A percentile compares a stretch with the other conserved stretches of the same genome.
Conservation (phyloP, 2,888 invertebrate species). For the Electrophaes corylata region DNA sequence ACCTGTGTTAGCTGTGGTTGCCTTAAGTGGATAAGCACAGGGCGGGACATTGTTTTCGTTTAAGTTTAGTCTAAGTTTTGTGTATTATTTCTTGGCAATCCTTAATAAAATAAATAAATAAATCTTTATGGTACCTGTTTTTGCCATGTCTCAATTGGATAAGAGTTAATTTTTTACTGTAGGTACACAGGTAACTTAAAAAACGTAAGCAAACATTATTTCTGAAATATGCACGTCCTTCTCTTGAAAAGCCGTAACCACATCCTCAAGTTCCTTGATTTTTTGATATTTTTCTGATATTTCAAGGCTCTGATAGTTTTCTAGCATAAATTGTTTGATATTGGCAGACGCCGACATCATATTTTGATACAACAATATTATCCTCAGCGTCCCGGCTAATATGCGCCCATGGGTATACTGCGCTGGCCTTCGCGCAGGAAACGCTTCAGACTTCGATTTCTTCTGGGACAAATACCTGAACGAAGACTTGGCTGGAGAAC, state of each 20-base stretch:
- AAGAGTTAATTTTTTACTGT: no score
- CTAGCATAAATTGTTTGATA: slow-evolving; percentile 62
- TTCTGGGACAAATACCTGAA: slow-evolving; percentile 86
- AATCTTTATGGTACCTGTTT: no score
- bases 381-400: slow-evolving; percentile 63
- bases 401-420: slow-evolving; percentile 90
- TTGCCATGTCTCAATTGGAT: no score
- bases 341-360: background rate
- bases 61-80: no score
- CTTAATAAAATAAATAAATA: no score
- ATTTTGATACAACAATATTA: background rate
- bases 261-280: slow-evolving; percentile 57
- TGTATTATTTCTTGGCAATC: no score
- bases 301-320: slow-evolving; percentile 61
- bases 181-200: no score
- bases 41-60: no score
- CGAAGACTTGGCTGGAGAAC: slow-evolving; percentile 87
- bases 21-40: no score
- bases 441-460: slow-evolving; percentile 85
- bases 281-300: slow-evolving; percentile 57
- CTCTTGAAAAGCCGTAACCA: slow-evolving; percentile 53
- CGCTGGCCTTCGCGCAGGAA: slow-evolving; percentile 86
- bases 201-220: no score
- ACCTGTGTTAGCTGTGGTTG: no score
- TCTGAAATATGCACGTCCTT: slow-evolving; percentile 54